Evolutionary conservation across 2,797 vertebrate species (phyloP), one percentile per base, ranked within the genome.

Genomic region (Semaprochilodus insignis): DNA sequence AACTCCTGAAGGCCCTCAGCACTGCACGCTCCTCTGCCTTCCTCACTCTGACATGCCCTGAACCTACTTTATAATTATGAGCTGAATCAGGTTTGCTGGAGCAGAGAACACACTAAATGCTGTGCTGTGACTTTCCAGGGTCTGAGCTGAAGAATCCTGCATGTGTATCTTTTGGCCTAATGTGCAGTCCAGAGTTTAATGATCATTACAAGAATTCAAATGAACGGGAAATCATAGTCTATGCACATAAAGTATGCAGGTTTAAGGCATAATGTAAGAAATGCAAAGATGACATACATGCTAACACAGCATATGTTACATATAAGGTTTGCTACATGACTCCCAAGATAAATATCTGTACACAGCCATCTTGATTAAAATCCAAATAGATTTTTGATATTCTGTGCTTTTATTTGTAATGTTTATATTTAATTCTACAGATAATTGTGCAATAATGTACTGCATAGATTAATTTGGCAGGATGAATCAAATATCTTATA

Each of bases 41-140:
- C 16, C 31, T 67, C 3, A 17, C 65, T 36, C 31, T 67, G 65
- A 67, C 65, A 40, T 67, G 65, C 34, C 65, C 65, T 19, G 31
- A 67, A 67, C 65, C 65, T 40, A 36, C 65, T 67, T 67, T 67
- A 36, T 67, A 67, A 40, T 67, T 67, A 67, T 67, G 65, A 40
- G 65, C 34, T 67, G 34, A 36, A 67, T 40, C 65, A 67, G 19
- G 34, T 36, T 36, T 36, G 19, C 17, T 67, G 34, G 34, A 67
- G 65, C 34, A 67, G 31, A 67, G 63, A 34, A 66, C 63, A 16
- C 62, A 66, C 27, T 66, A 66, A 66, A 66, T 34, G 27, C 63
- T 34, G 1, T 66, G 27, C 63, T 66, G 63, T 34, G 27, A 13
- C 27, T 66, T 66, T 19, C 16, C 63, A 66, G 27, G 5, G 34